Evolutionary conservation across 2,888 invertebrate genomes (phyloP).

Genomic region (Onchidella celtica): DNA sequence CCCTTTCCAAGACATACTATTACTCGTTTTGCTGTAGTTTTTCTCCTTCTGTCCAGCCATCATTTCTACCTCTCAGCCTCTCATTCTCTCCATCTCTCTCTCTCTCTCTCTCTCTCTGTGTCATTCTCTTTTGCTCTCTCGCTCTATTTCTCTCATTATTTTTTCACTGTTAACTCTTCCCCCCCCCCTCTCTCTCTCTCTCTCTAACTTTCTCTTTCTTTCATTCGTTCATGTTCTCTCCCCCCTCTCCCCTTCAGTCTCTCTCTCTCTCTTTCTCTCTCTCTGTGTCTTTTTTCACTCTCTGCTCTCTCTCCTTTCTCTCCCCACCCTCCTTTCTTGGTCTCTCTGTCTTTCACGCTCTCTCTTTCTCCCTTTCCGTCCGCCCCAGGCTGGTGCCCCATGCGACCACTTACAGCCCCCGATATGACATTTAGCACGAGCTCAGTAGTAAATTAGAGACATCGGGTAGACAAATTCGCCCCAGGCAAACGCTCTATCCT

Average conservation of each 20-base stretch:
- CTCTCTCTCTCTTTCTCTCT: neutral
- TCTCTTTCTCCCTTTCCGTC: conserved; percentile 4
- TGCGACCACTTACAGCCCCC: neutral
- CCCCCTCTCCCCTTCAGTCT: neutral
- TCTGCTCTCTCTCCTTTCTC: conserved; percentile 9
- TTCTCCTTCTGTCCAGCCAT: neutral
- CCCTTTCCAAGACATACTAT: neutral
- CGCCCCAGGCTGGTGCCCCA: neutral
- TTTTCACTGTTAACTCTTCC: neutral
- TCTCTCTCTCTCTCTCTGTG: conserved; percentile 12
- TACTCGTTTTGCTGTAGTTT: neutral
- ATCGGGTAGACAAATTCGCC: too few relatives aligned
- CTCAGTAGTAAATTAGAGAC: too few relatives aligned
- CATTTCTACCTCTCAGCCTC: neutral
- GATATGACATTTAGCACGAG: too few relatives aligned
- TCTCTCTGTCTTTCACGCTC: conserved; percentile 7
- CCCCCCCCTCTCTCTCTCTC: conserved; percentile 9
- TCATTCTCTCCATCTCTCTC: conserved; percentile 11
- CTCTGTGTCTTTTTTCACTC: neutral
- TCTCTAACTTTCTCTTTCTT: conserved; percentile 1
- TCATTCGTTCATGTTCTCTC: neutral
- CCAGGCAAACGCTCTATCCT: too few relatives aligned
- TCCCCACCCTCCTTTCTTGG: conserved; percentile 4
- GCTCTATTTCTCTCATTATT: conserved; percentile 11
- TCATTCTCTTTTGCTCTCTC: neutral